Percentiles rank a stretch among this genome's conserved stretches.
Evolutionary conservation across 2,113 vertebrate species (phyloP).

Genomic region (Chitala chitala): DNA sequence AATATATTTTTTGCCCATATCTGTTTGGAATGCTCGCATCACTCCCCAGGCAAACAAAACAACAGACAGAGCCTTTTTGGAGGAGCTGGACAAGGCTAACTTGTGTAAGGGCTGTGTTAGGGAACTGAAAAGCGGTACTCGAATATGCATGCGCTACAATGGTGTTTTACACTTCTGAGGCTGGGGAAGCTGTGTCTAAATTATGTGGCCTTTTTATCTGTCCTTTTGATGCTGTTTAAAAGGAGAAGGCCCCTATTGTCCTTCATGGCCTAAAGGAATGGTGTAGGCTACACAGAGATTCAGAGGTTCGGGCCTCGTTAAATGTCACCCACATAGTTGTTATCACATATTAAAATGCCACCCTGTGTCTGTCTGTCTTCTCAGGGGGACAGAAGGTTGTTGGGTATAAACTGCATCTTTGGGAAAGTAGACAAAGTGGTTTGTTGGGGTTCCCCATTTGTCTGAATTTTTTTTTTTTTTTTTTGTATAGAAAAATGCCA

Average conservation of each 20-base stretch:
- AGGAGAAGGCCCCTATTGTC: conserved; percentile 79
- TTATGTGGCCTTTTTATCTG: conserved; percentile 67
- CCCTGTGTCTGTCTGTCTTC: conserved; percentile 55
- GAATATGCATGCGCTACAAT: conserved; percentile 70
- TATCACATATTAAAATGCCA: conserved; percentile 70
- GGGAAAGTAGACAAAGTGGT: conserved; percentile 52
- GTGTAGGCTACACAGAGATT: conserved; percentile 63
- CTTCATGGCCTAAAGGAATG: conserved; percentile 74
- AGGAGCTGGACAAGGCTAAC: conserved; percentile 47
- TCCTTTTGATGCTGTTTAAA: conserved; percentile 73
- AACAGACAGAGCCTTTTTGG: conserved; percentile 24
- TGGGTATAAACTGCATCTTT: conserved; percentile 57
- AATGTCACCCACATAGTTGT: conserved; percentile 78
- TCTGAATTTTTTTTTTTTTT: conserved; percentile 10
- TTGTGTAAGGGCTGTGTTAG: conserved; percentile 40
- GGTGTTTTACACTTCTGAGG: conserved; percentile 74
- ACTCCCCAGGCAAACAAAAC: conserved; percentile 42
- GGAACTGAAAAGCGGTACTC: conserved; percentile 32
- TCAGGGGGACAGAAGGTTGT: conserved; percentile 37
- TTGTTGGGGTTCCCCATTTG: conserved; percentile 51
- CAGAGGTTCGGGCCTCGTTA: conserved; percentile 70
- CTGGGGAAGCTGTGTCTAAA: conserved; percentile 53
- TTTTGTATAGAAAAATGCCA: conserved; percentile 20
- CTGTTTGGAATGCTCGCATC: conserved; percentile 31
- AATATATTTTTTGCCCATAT: conserved; percentile 40